Evolutionary conservation across 1,140 invertebrate genomes (phyloP), one percentile per base, ranked within the genome.

Genomic region (Brachionus paranguensis): DNA sequence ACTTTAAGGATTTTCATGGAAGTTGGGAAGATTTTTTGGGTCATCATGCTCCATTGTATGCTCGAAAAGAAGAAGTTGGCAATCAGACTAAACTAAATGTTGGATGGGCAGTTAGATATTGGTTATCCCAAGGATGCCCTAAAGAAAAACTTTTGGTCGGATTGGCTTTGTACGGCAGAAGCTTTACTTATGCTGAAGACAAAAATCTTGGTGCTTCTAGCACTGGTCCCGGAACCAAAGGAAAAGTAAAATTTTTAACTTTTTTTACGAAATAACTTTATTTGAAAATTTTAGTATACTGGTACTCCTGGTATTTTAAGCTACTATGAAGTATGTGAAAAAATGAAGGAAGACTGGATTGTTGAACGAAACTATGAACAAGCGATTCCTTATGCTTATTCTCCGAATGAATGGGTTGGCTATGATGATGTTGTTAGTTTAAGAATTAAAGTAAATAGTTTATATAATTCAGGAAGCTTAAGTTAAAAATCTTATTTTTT

Each of bases 401-500:
- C 92, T 85, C 93, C 92, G 20, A 93, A 95, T 88, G 94, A 96
- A 89, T 97, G 95, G 95, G 95, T 97, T 24, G 94, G 95, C 1
- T 97, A 95, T 87, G 95, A 97, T 87, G 95, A 97, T 87, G 92
- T 47, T 4, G 37, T n/a, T 20, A 86, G 86, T 64, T 50, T 86
- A 11, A 60, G 65, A 65, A 70, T 81, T 20, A 87, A 87, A 83
- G 86, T 86, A 53, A 6, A n/a, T 55, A 27, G 12, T 29, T 45
- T 43, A 65, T 27, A 24, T 8, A 24, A 60, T n/a, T 24, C 6
- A 14, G 14, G 10, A 20, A 7, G 20, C 0, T 10, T 47, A 24
- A 27, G 10, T n/a, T 37, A 60, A 24, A 33, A 33, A 24, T 33
- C 17, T 11, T 29, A 50, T 45, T 65, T 84, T 37, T 37, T 37